Conservation (phyloP, 2,888 invertebrate genomes). For the Stegophylla sp. region DNA sequence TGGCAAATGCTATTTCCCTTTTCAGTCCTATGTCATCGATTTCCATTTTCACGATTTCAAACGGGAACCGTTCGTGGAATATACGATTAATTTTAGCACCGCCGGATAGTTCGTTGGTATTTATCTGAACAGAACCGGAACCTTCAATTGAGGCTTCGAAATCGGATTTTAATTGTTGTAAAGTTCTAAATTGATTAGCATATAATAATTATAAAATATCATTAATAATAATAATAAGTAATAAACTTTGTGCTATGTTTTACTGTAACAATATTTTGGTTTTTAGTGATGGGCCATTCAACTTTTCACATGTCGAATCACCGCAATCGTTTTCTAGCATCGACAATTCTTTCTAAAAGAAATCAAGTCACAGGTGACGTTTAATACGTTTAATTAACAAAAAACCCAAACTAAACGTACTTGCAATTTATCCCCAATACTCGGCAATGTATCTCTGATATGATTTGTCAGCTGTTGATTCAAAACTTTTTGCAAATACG, state of each 20-base stretch:
- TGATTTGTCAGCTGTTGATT: slow-evolving; percentile 99
- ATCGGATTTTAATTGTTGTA: slow-evolving; percentile 95
- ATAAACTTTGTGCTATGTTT: slow-evolving; percentile 66
- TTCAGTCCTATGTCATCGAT: slow-evolving; percentile 98
- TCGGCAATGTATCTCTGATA: slow-evolving; percentile 95
- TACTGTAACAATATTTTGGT: slow-evolving; percentile 99
- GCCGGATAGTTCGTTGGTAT: slow-evolving; percentile 95
- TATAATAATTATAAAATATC: no score
- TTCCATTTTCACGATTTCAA: slow-evolving; percentile 99
- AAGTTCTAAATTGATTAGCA: slow-evolving; percentile 77
- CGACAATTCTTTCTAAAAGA: slow-evolving; percentile 79
- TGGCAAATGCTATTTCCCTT: slow-evolving; percentile 97
- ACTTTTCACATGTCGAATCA: slow-evolving; percentile 95
- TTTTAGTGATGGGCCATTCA: slow-evolving; percentile 97
- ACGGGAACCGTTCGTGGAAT: slow-evolving; percentile 99
- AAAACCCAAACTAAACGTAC: slow-evolving; percentile 61
- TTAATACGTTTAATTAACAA: no score
- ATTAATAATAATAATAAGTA: not conserved
- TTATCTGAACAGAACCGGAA: slow-evolving; percentile 94
- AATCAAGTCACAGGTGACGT: slow-evolving; percentile 42
- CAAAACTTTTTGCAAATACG: slow-evolving; percentile 92
- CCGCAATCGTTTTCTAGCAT: slow-evolving; percentile 98
- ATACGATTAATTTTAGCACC: slow-evolving; percentile 99
- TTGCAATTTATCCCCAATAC: slow-evolving; percentile 93
- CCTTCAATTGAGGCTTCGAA: slow-evolving; percentile 99